Percentiles rank a stretch among this genome's conserved stretches.
phyloP scores from a whole-genome alignment of 2,113 vertebrate species.

The Phyllostomus discolor region DNA sequence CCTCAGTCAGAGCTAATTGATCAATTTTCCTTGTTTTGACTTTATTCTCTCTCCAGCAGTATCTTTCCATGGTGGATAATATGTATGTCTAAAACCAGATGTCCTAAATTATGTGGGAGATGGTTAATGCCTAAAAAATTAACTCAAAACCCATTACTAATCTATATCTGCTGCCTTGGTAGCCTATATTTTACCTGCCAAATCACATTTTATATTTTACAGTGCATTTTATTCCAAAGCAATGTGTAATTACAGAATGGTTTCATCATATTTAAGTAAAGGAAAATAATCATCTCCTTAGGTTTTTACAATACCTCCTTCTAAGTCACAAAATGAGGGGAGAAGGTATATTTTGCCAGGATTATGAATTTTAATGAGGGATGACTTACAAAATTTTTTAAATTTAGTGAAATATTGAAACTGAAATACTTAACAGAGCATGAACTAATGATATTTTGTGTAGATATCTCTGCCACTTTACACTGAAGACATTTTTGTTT shows the following conservation, averaged over 20 bases:
- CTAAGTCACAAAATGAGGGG: not conserved
- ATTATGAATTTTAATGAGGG: not conserved
- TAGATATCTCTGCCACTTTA: not conserved
- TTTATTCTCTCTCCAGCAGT: not conserved
- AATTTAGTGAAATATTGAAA: not conserved
- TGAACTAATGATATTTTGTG: not conserved
- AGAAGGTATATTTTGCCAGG: not conserved
- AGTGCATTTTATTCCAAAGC: not conserved
- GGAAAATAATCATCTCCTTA: not conserved
- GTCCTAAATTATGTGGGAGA: not conserved
- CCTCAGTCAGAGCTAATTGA: not conserved
- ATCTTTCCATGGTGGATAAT: not conserved
- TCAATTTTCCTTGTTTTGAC: not conserved
- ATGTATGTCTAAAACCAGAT: not conserved
- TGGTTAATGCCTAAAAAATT: not conserved
- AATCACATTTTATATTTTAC: not conserved
- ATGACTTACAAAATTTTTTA: not conserved
- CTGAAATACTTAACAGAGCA: not conserved
- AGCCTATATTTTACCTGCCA: not conserved
- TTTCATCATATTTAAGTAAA: not conserved
- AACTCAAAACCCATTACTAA: not conserved
- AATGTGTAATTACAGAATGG: not conserved
- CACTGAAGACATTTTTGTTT: not conserved
- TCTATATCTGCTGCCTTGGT: not conserved
- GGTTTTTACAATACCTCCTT: not conserved